Percentiles rank a stretch among this genome's conserved stretches.
Conservation (phyloP, 2,797 vertebrate genomes). For the Rachycentron canadum region DNA sequence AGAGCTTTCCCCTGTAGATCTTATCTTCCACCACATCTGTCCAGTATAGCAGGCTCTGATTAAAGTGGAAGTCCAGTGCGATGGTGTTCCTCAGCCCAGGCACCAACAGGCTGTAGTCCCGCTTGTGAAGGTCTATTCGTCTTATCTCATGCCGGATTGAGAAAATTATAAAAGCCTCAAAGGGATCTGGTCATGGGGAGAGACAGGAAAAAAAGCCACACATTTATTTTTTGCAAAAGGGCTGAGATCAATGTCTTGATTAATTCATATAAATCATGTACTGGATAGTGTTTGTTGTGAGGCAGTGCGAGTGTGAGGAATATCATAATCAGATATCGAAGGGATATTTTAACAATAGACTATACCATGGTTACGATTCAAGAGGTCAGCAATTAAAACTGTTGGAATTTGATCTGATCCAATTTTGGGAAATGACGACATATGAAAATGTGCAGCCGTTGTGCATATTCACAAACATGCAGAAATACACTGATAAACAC, state of each 20-base stretch:
- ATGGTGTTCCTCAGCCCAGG: constrained; percentile 97
- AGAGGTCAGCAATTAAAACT: too few species aligned
- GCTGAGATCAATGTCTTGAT: neutral
- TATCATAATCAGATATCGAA: too few species aligned
- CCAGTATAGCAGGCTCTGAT: constrained; percentile 96
- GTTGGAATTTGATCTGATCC: too few species aligned
- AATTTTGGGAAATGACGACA: too few species aligned
- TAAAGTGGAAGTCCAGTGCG: constrained; percentile 98
- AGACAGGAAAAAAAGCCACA: constrained; percentile 30
- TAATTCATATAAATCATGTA: constrained; percentile 8
- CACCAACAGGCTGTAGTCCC: constrained; percentile 97
- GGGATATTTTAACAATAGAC: too few species aligned
- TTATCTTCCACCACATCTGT: constrained; percentile 99
- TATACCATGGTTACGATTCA: too few species aligned
- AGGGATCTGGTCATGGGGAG: constrained; percentile 88
- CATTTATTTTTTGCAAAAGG: neutral
- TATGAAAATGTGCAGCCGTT: too few species aligned
- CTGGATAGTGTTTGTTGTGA: neutral
- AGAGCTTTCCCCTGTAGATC: constrained; percentile 96
- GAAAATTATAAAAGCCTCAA: constrained; percentile 99
- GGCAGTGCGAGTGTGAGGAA: too few species aligned
- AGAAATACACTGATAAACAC: too few species aligned
- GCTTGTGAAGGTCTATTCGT: constrained; percentile 97
- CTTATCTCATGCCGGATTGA: constrained; percentile 99
- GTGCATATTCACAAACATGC: too few species aligned